A percentile compares a stretch with the other conserved stretches of the same genome.
phyloP scores from a whole-genome alignment of 35 echinoderm and acorn worm species.

The Anneissia japonica region DNA sequence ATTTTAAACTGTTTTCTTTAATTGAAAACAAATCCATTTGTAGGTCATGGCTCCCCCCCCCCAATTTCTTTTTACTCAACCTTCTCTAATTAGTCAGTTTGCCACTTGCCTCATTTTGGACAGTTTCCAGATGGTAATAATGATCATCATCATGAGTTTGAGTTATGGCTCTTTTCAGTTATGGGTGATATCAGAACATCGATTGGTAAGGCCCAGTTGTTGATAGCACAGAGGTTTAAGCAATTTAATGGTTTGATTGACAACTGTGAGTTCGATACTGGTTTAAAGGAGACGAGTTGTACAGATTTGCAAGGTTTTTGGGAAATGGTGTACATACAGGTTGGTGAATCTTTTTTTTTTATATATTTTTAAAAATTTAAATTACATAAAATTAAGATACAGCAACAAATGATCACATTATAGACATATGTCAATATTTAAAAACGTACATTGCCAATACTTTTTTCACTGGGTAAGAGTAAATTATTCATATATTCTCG shows the following conservation, averaged over 20 bases:
- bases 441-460: too few relatives aligned
- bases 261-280: constrained; percentile 60
- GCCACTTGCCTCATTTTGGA: too few relatives aligned
- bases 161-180: constrained; percentile 45
- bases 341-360: neutral
- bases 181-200: constrained; percentile 63
- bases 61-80: too few relatives aligned
- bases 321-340: constrained; percentile 89
- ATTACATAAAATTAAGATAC: neutral
- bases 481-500: neutral
- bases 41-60: too few relatives aligned
- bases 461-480: neutral
- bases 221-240: constrained; percentile 75
- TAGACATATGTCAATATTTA: neutral
- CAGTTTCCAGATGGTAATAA: too few relatives aligned
- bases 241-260: constrained; percentile 86
- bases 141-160: too few relatives aligned
- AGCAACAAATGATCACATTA: neutral
- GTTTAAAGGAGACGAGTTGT: constrained; percentile 61
- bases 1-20: too few relatives aligned
- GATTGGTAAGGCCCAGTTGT: constrained; percentile 79
- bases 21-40: too few relatives aligned
- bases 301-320: constrained; percentile 87
- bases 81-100: too few relatives aligned
- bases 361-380: neutral